Conservation (phyloP, 2,797 vertebrate species). For the Alectoris magna region DNA sequence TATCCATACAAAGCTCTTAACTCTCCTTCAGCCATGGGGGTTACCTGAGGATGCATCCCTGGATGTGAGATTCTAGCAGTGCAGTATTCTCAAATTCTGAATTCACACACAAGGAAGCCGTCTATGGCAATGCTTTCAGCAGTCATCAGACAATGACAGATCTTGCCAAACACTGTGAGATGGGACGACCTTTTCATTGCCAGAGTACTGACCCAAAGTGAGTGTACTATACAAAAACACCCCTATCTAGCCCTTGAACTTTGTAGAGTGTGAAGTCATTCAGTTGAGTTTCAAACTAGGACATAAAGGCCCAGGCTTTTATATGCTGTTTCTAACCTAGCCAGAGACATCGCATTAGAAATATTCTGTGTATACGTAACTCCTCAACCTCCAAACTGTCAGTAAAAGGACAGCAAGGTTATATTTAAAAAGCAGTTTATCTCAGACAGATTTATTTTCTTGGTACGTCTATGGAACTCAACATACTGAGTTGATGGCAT, state of each 20-base stretch:
- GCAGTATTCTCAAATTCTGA: not conserved
- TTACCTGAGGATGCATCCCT: not conserved
- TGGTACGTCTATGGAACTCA: not conserved
- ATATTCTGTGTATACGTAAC: not conserved
- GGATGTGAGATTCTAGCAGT: not conserved
- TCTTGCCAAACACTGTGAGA: not conserved
- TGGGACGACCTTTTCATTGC: not conserved
- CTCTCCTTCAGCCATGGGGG: not conserved
- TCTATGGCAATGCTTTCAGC: not conserved
- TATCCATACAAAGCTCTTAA: not conserved
- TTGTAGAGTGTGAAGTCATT: not conserved
- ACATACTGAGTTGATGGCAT: not conserved
- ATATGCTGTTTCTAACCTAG: not conserved
- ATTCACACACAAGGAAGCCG: not conserved
- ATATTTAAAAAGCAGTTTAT: not conserved
- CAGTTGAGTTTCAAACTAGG: not conserved
- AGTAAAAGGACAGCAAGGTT: not conserved
- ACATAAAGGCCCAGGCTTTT: not conserved
- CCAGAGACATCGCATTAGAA: not conserved
- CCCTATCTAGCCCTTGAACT: not conserved
- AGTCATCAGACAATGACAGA: not conserved
- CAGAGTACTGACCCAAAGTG: not conserved
- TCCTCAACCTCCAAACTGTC: not conserved
- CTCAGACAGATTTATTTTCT: not conserved
- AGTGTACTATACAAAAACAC: not conserved